These are phyloP conservation scores for Phymorhynchus buccinoides DNA, from an alignment of 1,140 invertebrate species.

Conservation along the genomic window DNA sequence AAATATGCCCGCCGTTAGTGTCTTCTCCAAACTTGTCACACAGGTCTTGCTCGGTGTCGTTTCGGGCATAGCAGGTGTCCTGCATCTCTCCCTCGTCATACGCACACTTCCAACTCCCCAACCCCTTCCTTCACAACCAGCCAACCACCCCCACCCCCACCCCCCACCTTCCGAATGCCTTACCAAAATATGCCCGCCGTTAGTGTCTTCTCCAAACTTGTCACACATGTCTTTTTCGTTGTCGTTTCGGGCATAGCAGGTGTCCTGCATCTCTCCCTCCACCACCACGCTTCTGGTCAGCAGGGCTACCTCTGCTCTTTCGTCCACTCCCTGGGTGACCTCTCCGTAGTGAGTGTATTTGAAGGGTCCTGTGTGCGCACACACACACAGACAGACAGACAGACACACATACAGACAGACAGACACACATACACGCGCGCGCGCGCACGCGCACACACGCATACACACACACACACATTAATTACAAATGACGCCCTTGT, in stretches of 20 bases:
- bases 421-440: not conserved
- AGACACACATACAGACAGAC: not conserved
- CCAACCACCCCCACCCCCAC: no score
- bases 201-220: constrained; percentile 46
- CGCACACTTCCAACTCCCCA: not conserved
- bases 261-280: constrained; percentile 48
- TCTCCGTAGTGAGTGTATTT: constrained; percentile 52
- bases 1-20: no score
- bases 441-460: not conserved
- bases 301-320: constrained; percentile 55
- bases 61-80: no score
- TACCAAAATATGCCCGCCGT: constrained; percentile 56
- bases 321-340: constrained; percentile 51
- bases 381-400: not conserved
- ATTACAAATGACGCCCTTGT: no score
- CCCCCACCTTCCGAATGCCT: not conserved
- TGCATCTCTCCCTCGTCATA: not conserved
- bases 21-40: no score
- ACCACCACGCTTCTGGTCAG: constrained; percentile 53
- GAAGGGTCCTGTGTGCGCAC: not conserved
- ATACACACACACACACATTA: not conserved
- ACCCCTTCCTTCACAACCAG: no score
- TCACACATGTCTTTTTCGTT: constrained; percentile 41
- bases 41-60: not conserved
- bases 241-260: constrained; percentile 39